phyloP scores from a whole-genome alignment of 2,888 invertebrate species.

The Leucoptera coffeella region DNA sequence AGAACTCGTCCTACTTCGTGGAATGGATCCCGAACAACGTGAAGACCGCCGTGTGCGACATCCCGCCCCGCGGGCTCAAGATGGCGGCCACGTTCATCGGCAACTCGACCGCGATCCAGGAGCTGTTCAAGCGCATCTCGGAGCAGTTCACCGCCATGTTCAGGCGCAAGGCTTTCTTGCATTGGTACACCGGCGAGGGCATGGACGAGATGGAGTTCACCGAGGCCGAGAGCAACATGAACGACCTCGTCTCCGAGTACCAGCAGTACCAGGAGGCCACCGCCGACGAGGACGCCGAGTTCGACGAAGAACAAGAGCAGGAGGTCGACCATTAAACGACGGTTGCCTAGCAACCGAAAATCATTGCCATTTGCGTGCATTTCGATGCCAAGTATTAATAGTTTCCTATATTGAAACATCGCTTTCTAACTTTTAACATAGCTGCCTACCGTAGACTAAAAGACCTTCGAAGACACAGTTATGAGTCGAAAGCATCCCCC shows the following conservation, averaged over 20 bases:
- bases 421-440: conserved; percentile 51
- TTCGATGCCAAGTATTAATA: conserved; percentile 24
- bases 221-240: conserved; percentile 94
- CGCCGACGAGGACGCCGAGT: conserved; percentile 75
- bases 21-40: conserved; percentile 93
- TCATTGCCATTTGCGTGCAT: conserved; percentile 41
- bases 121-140: conserved; percentile 84
- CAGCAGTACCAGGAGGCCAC: conserved; percentile 92
- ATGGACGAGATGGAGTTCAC: conserved; percentile 98
- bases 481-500: conserved; percentile 21
- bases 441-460: too few relatives aligned
- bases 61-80: conserved; percentile 82
- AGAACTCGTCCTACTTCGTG: conserved; percentile 85
- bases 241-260: conserved; percentile 88
- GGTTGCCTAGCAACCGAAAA: conserved; percentile 17
- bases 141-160: conserved; percentile 95
- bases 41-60: conserved; percentile 76
- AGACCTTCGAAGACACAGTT: too few relatives aligned
- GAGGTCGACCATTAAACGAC: conserved; percentile 51
- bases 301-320: conserved; percentile 70
- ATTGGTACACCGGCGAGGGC: conserved; percentile 96
- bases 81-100: conserved; percentile 95
- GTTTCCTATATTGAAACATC: conserved; percentile 34
- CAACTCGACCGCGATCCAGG: conserved; percentile 89
- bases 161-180: conserved; percentile 93